phyloP scores from a whole-genome alignment of 2,888 invertebrate genomes.

The Tridacna gigas region DNA sequence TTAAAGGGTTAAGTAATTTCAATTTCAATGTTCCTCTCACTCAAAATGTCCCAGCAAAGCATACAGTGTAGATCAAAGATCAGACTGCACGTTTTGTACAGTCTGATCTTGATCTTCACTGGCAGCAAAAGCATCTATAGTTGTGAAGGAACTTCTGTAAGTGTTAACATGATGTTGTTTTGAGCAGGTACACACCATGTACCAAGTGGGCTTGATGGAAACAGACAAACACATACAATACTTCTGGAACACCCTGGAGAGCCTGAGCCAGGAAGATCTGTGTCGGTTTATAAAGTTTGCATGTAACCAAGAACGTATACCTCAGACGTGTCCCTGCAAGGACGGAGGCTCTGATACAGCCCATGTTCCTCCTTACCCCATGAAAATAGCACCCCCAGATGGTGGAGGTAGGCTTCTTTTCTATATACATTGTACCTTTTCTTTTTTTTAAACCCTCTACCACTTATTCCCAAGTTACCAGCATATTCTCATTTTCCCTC shows the following conservation, averaged over 20 bases:
- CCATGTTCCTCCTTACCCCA: constrained; percentile 84
- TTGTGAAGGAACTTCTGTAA: too few species aligned
- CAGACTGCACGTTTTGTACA: too few species aligned
- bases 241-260: constrained; percentile 83
- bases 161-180: too few species aligned
- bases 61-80: too few species aligned
- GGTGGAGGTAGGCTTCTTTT: constrained; percentile 57
- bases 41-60: too few species aligned
- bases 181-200: constrained; percentile 83
- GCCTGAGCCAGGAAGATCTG: constrained; percentile 82
- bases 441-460: too few species aligned
- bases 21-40: too few species aligned
- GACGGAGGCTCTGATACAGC: constrained; percentile 81
- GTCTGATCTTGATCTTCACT: too few species aligned
- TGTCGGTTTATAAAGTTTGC: constrained; percentile 84
- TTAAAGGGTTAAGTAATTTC: too few species aligned
- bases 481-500: too few species aligned
- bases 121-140: too few species aligned
- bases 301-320: constrained; percentile 84
- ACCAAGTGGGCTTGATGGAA: constrained; percentile 84
- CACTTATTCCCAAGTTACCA: too few species aligned
- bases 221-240: constrained; percentile 83
- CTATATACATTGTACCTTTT: neutral
- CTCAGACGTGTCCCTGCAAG: constrained; percentile 82
- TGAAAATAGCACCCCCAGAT: constrained; percentile 85